phyloP scores from a whole-genome alignment of 2,888 invertebrate genomes.

The Harmothoe impar region DNA sequence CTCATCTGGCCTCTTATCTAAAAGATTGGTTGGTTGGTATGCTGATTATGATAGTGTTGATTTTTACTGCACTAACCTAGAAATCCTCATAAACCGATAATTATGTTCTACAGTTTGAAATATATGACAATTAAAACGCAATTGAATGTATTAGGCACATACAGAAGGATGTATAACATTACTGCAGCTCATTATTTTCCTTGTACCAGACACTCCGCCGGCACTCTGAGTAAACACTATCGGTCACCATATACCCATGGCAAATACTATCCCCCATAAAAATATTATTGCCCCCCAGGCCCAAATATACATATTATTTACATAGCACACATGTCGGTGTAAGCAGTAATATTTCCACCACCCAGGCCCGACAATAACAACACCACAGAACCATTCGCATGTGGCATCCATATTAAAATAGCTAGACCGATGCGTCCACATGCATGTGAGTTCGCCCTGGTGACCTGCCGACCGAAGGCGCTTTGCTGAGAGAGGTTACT shows the following conservation, averaged over 20 bases:
- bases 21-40: too few species aligned
- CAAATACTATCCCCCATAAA: neutral
- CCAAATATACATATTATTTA: conserved; percentile 1
- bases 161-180: neutral
- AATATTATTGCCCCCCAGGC: neutral
- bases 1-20: too few species aligned
- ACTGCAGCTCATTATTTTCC: neutral
- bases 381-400: neutral
- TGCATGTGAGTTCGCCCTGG: neutral
- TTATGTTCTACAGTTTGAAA: neutral
- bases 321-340: neutral
- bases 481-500: neutral
- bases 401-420: neutral
- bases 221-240: neutral
- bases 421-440: too few species aligned
- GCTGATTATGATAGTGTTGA: too few species aligned
- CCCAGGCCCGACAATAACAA: conserved; percentile 4
- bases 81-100: too few species aligned
- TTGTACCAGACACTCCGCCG: neutral
- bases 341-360: neutral
- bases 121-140: neutral
- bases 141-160: neutral
- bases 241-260: conserved; percentile 7
- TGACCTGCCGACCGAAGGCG: conserved; percentile 6
- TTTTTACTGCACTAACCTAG: too few species aligned